These are phyloP conservation scores for Trachelipus rathkii DNA, from an alignment of 1,140 invertebrate genomes.

Conservation along the genomic window DNA sequence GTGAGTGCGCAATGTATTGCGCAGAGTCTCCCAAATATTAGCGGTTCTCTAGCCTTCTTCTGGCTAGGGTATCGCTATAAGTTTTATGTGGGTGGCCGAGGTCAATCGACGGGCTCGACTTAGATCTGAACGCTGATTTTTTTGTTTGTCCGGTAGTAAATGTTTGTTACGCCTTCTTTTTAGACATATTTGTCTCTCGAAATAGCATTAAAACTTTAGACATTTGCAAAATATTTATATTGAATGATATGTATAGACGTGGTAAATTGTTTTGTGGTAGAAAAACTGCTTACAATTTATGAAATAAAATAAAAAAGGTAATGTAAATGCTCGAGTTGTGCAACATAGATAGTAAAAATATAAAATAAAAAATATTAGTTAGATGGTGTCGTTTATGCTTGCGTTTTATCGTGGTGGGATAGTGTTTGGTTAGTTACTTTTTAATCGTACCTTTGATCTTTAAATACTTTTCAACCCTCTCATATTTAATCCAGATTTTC, in stretches of 20 bases:
- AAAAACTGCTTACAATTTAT: background rate
- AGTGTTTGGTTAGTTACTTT: background rate
- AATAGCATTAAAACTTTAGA: no score
- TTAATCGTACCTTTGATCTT: background rate
- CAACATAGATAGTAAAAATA: background rate
- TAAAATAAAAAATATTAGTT: background rate
- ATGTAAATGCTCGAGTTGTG: background rate
- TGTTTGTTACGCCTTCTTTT: slow-evolving; percentile 17
- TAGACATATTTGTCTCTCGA: background rate
- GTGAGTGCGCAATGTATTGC: slow-evolving; percentile 60
- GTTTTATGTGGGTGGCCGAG: background rate
- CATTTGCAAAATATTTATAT: no score
- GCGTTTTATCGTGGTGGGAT: slow-evolving; percentile 6
- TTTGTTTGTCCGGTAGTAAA: slow-evolving; percentile 36
- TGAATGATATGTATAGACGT: background rate
- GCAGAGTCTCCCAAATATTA: slow-evolving; percentile 21
- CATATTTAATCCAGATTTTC: background rate
- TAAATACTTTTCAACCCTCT: background rate
- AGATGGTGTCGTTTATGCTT: slow-evolving; percentile 6
- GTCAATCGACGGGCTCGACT: background rate
- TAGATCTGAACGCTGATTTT: slow-evolving; percentile 38
- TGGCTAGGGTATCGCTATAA: slow-evolving; percentile 24
- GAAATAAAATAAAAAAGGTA: background rate
- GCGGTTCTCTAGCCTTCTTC: background rate
- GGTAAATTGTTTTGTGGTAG: background rate